Evolutionary conservation across 2,113 vertebrate genomes (phyloP).

Genomic region (Promerops cafer): DNA sequence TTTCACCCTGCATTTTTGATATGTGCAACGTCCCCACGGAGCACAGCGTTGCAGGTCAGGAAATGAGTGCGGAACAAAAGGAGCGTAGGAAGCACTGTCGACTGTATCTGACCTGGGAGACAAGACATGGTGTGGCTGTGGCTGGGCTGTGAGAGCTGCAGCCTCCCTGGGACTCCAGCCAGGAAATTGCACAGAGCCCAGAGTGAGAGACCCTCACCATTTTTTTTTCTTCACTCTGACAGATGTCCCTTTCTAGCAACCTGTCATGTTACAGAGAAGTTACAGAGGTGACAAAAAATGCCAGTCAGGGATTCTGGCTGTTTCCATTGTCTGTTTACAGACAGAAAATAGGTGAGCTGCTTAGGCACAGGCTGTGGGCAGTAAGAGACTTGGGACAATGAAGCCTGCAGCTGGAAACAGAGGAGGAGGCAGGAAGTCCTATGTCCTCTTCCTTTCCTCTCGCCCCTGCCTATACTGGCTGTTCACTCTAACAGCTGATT

Average conservation of each 20-base stretch:
- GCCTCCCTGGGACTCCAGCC: background rate
- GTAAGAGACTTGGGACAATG: background rate
- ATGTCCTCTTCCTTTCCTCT: background rate
- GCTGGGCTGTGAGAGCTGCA: background rate
- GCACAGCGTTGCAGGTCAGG: background rate
- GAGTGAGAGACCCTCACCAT: background rate
- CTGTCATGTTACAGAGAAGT: background rate
- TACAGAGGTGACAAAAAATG: background rate
- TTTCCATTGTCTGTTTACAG: background rate
- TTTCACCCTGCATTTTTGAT: slow-evolving; percentile 52
- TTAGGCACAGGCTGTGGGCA: background rate
- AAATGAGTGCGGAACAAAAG: slow-evolving; percentile 43
- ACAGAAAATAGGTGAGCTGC: background rate
- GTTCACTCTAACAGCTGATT: background rate
- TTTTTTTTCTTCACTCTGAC: background rate
- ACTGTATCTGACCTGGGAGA: background rate
- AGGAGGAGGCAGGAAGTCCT: background rate
- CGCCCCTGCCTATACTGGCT: background rate
- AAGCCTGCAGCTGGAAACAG: background rate
- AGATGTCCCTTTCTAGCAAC: slow-evolving; percentile 6
- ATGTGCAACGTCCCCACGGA: background rate
- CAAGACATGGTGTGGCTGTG: background rate
- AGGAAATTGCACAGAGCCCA: background rate
- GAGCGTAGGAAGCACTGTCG: background rate
- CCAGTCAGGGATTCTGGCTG: background rate